Evolutionary conservation across 2,888 invertebrate species (phyloP), one percentile per base, ranked within the genome.

Genomic region (Epicampocera succincta): DNA sequence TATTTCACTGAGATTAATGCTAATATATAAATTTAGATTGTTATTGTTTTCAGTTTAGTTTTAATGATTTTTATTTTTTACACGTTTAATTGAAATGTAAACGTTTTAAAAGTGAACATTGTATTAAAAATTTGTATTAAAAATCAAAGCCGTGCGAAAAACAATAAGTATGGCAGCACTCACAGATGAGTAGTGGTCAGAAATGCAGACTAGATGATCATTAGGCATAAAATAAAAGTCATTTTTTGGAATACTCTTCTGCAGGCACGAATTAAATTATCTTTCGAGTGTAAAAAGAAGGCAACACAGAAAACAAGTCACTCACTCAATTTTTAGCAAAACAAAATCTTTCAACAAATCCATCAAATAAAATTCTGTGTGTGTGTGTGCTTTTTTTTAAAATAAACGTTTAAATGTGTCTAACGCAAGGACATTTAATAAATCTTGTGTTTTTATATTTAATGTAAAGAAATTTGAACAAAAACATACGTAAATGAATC

Each of bases 341-440:
- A 58, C 9, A 3, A 19, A 44, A 44, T 9, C 19, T 15, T 46
- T 60, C 48, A 58, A 25, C n/a, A 19, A 17, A 12, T 29, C 8
- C 33, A 33, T 33, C 8, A 9, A 33, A 33, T 33, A 25, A 25
- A 25, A 25, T 33, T 9, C 1, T 33, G 5, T 33, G 33, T 33
- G 5, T 8, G 33, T 33, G 33, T 33, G 33, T 9, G 8, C 8
- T 3, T 33, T 3, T 33, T 33, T 33, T 33, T 9, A 33, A 33
- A 8, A 8, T 33, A 33, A 33, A 9, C 33, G 3, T 33, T 33
- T 33, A 33, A 33, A 33, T 33, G 33, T 33, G 33, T 33, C 33
- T 33, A 33, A 25, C 54, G 46, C 12, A 79, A 73, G 79, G 61
- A 61, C 68, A 61, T 50, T 21, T 63, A 54, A 72, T 48, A 61